Base-by-base conservation (phyloP, 1,140 invertebrate genomes). In the Cephus cinctus region DNA sequence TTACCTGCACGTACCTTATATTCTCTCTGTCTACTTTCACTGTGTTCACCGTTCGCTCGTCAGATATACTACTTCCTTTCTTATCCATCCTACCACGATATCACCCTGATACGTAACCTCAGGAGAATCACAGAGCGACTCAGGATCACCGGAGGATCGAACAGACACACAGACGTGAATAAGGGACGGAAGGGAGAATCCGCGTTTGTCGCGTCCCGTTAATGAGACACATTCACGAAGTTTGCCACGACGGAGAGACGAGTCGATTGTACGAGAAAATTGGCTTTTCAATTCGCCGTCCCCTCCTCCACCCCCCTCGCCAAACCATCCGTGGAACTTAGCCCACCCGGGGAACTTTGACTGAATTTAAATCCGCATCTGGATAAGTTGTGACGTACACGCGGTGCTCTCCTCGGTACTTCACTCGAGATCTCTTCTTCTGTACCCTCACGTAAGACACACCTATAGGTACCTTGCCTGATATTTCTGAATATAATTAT, bases 201-300 rank as follows among this genome's bases (percentile, higher is more conserved):
- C 47, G 47, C 59, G 57, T 65, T 68, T 58, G 44, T 61, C 59
- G 49, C 57, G 56, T 60, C 50, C 57, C 54, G 67, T 71, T 73
- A 73, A 73, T 73, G 69, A 73, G 68, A 69, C 61, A 65, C 63
- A 73, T 72, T 73, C 71, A 71, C 61, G 63, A 71, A 71, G 63
- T 71, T 72, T 66, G 65, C 58, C 61, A 62, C 59, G n/a, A 61
- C 65, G 63, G 61, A 61, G 60, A 62, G 65, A 71, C 63, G 67
- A 72, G 60, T 58, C 65, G 67, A 72, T 73, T 73, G 68, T 71
- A 70, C 57, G 55, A 59, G 66, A 71, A 70, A 73, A 71, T 71
- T 72, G 67, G 68, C 71, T 69, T 72, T 71, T 73, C 62, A 72
- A 69, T 73, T 63, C 62, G 52, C 47, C 45, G 46, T 61, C 47